phyloP scores from a whole-genome alignment of 2,113 vertebrate species.

The Oostethus manadensis region DNA sequence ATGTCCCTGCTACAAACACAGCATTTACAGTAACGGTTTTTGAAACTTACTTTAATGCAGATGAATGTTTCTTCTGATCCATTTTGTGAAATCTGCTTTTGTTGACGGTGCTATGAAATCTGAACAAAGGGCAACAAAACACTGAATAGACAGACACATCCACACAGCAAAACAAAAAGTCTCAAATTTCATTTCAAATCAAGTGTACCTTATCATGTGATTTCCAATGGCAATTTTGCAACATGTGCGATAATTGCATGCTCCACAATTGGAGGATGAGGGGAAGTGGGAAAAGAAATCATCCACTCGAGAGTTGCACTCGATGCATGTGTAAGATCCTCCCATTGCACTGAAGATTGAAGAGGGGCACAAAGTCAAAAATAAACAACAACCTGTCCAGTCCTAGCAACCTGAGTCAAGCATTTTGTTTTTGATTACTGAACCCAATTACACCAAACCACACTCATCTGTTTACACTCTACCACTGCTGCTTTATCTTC shows the following conservation, averaged over 20 bases:
- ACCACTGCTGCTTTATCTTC: not conserved
- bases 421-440: conserved; percentile 11
- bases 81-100: conserved; percentile 82
- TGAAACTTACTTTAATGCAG: conserved; percentile 43
- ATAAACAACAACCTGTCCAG: not conserved
- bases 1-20: not conserved
- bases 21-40: not conserved
- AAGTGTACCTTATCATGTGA: conserved; percentile 87
- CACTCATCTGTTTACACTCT: conserved; percentile 14
- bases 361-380: not conserved
- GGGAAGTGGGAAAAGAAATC: conserved; percentile 89
- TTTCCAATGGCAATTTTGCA: conserved; percentile 89
- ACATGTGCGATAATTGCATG: conserved; percentile 90
- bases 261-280: conserved; percentile 79
- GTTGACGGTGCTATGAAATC: conserved; percentile 85
- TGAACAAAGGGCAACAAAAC: conserved; percentile 40
- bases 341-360: conserved; percentile 59
- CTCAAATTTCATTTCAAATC: not conserved
- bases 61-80: conserved; percentile 34
- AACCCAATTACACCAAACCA: conserved; percentile 19
- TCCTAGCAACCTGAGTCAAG: conserved; percentile 4
- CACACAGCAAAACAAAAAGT: not conserved
- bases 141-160: not conserved
- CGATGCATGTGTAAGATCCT: conserved; percentile 83
- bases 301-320: conserved; percentile 80